phyloP scores from a whole-genome alignment of 1,140 invertebrate species.

The Ips nitidus region DNA sequence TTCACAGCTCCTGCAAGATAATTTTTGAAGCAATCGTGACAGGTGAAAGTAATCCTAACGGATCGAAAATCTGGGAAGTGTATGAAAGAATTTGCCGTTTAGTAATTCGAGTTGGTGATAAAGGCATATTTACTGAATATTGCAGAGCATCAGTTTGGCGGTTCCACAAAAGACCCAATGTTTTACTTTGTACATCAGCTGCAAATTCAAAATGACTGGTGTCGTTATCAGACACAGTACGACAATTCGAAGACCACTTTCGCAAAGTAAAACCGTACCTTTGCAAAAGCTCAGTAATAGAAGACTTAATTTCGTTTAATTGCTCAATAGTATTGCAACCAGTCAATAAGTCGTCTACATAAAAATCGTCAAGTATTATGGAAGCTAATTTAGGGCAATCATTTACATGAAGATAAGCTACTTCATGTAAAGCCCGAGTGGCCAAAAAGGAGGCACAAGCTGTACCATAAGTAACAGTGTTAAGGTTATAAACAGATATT shows the following conservation, averaged over 20 bases:
- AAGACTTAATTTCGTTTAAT: constrained; percentile 23
- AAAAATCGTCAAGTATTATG: constrained; percentile 43
- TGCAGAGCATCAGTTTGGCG: constrained; percentile 9
- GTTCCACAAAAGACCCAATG: too few species aligned
- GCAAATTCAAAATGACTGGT: too few species aligned
- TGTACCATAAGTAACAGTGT: too few species aligned
- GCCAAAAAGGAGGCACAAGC: constrained; percentile 40
- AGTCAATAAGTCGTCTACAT: constrained; percentile 50
- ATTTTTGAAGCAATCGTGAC: constrained; percentile 43
- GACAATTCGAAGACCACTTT: too few species aligned
- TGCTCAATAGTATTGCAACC: constrained; percentile 40
- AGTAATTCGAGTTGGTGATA: constrained; percentile 8
- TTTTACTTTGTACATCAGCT: too few species aligned
- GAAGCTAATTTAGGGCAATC: constrained; percentile 35
- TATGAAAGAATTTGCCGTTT: constrained; percentile 38
- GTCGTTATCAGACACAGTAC: too few species aligned
- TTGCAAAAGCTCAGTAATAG: too few species aligned
- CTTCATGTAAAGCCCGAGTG: constrained; percentile 37
- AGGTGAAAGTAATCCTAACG: constrained; percentile 31
- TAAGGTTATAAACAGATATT: too few species aligned
- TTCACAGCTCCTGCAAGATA: constrained; percentile 49
- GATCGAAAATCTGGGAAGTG: constrained; percentile 42
- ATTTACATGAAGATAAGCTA: constrained; percentile 32
- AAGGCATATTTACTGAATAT: constrained; percentile 18
- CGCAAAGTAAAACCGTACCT: too few species aligned